Conservation (phyloP, 2,888 invertebrate genomes). For the Agrotis exclamationis region DNA sequence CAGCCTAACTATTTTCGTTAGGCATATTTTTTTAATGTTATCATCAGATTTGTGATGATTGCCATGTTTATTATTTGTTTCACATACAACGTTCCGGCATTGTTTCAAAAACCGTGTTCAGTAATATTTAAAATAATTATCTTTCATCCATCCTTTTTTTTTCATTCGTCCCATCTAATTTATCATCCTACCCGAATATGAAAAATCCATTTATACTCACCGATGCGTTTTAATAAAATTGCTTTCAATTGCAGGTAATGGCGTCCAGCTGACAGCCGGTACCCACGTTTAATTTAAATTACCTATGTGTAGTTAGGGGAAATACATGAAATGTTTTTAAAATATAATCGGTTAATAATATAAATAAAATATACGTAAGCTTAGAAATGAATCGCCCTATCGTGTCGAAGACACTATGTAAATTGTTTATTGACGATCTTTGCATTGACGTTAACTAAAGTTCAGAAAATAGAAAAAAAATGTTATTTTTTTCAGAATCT, state of each 20-base stretch:
- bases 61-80: too few species aligned
- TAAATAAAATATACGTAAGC: conserved; percentile 48
- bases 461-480: neutral
- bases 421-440: conserved; percentile 16
- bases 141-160: too few species aligned
- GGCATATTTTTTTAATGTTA: too few species aligned
- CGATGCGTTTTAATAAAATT: conserved; percentile 39
- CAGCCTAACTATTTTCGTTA: too few species aligned
- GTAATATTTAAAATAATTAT: too few species aligned
- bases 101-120: too few species aligned
- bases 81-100: too few species aligned
- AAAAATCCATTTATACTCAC: conserved; percentile 21
- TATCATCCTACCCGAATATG: conserved; percentile 1
- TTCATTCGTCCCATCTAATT: neutral
- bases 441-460: conserved; percentile 26
- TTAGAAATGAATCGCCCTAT: conserved; percentile 32
- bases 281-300: conserved; percentile 79
- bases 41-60: too few species aligned
- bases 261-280: conserved; percentile 74
- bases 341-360: conserved; percentile 43
- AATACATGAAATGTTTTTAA: conserved; percentile 60
- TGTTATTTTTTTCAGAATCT: too few species aligned
- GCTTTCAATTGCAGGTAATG: conserved; percentile 79
- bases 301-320: conserved; percentile 61
- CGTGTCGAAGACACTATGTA: conserved; percentile 61